Evolutionary conservation across 2,888 invertebrate genomes (phyloP).

Genomic region (Cordilura impudica): DNA sequence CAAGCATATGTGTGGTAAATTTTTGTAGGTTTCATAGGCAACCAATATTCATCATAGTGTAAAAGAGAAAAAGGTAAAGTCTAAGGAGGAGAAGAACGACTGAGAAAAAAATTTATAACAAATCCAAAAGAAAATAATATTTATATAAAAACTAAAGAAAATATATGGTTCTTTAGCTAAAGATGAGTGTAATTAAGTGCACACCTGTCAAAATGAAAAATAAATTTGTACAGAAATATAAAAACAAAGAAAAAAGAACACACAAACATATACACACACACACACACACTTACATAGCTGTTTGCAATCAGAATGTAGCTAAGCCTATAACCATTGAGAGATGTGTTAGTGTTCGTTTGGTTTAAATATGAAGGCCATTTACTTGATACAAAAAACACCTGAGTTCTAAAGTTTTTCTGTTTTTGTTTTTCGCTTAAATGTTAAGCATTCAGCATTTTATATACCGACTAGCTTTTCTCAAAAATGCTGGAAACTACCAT

Average conservation of each 20-base stretch:
- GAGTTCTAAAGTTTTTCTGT: conserved; percentile 21
- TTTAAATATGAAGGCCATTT: conserved; percentile 31
- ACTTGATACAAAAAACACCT: conserved; percentile 39
- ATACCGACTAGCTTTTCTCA: not conserved
- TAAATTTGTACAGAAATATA: conserved; percentile 12
- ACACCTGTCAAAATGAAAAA: conserved; percentile 37
- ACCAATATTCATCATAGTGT: not conserved
- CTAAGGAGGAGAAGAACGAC: not conserved
- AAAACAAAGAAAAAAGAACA: not conserved
- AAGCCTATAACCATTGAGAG: not conserved
- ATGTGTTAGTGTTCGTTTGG: not conserved
- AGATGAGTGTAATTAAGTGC: conserved; percentile 39
- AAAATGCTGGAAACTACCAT: not conserved
- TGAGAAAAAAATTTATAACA: not conserved
- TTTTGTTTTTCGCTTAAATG: not conserved
- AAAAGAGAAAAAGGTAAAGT: not conserved
- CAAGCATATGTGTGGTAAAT: not conserved
- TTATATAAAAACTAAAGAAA: conserved; percentile 1
- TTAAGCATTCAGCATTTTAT: not conserved
- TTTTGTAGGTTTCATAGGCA: not conserved
- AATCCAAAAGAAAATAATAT: not conserved
- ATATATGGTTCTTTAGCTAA: conserved; percentile 21
- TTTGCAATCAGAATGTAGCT: not conserved
- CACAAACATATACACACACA: not conserved
- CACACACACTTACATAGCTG: not conserved